Conservation (phyloP, 2,797 vertebrate species). For the Brotogeris chrysoptera region DNA sequence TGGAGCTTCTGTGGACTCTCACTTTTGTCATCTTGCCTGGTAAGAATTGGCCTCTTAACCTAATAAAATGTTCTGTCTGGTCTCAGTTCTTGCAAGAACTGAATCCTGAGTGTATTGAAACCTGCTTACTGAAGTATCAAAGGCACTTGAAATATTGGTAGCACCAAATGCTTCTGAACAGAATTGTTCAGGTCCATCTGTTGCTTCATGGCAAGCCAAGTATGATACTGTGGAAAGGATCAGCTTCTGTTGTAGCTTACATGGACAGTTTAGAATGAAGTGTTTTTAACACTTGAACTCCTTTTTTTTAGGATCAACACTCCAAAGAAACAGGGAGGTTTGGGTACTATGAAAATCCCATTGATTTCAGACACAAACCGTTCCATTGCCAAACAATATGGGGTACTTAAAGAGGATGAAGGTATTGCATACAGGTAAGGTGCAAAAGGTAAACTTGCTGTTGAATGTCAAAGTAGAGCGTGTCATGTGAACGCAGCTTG, state of each 20-base stretch:
- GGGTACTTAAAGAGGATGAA: slow-evolving; percentile 93
- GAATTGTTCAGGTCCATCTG: background rate
- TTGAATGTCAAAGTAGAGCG: background rate
- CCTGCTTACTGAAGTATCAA: background rate
- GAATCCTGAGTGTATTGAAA: background rate
- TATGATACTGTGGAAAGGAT: background rate
- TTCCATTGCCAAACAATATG: slow-evolving; percentile 89
- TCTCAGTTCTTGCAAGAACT: background rate
- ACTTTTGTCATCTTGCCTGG: slow-evolving; percentile 96
- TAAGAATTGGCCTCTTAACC: slow-evolving; percentile 62
- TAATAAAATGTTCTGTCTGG: background rate
- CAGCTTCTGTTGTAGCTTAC: background rate
- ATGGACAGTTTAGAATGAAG: background rate
- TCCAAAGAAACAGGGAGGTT: slow-evolving; percentile 91
- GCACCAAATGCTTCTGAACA: background rate
- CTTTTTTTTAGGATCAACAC: slow-evolving; percentile 85
- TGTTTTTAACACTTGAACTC: background rate
- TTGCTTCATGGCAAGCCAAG: background rate
- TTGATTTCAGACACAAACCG: slow-evolving; percentile 88
- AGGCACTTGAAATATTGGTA: background rate
- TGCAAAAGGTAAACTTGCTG: background rate
- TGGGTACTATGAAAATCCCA: slow-evolving; percentile 93
- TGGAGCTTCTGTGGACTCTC: slow-evolving; percentile 94
- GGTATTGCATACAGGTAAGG: slow-evolving; percentile 93
- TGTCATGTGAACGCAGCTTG: background rate